Evolutionary conservation across 2,113 vertebrate species (phyloP), one percentile per base, ranked within the genome.

Genomic region (Actenoides lindsayi): DNA sequence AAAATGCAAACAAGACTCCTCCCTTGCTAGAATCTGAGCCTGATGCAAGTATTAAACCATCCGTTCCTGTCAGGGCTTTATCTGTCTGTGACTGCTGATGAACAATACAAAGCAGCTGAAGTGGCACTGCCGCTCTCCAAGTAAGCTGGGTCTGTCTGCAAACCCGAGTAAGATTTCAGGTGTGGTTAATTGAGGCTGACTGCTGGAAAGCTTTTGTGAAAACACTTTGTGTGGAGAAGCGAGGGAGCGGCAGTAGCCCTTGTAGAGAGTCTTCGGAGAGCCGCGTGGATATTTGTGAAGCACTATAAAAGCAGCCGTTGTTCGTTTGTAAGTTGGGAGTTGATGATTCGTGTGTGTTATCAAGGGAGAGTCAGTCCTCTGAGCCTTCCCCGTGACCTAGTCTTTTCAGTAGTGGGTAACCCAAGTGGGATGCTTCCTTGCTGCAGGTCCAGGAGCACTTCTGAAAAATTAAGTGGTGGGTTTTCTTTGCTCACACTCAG

Each of bases 141-240:
- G 71, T 64, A 46, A 88, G 74, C 12, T 11, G 57, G 65, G 39
- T 96, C 75, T 83, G 74, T 62, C 65, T 87, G 44, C 81, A 82
- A 24, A 46, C 71, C 50, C 48, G 64, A 81, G 80, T 94, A 79
- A 48, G 95, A 65, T 97, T 96, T 97, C 92, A 96, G 83, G 80
- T 93, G 81, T 33, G 35, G 62, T 93, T 94, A 84, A 94, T 90
- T 90, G 93, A 90, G 89, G 62, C 86, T 63, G 93, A 70, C 59
- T 90, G 69, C 87, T 95, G 76, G 86, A 74, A 97, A 65, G 77
- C 87, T 54, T 94, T 97, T 85, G 90, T 69, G 89, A 70, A 90
- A 93, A 39, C 65, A 41, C 64, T 63, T 81, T 60, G 35, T 53
- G 39, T 65, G 62, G 83, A 86, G 83, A 64, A 83, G 74, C 2